These are phyloP conservation scores for Hucho hucho DNA, from an alignment of 2,113 vertebrate genomes.

Conservation along the genomic window DNA sequence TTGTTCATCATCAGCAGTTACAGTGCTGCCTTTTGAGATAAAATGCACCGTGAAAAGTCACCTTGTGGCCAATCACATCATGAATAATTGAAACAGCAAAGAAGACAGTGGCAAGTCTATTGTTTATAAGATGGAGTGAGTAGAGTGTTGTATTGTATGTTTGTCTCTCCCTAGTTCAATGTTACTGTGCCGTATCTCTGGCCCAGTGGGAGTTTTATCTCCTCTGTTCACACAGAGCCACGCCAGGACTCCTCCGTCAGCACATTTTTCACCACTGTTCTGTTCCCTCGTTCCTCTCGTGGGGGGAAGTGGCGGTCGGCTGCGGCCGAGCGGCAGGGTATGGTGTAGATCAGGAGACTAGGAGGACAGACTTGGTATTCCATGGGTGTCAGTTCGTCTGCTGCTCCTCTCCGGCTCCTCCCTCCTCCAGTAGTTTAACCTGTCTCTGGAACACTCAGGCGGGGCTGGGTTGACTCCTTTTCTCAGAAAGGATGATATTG, in stretches of 20 bases:
- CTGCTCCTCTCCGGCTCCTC: not conserved
- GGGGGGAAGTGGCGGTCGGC: not conserved
- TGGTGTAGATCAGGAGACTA: not conserved
- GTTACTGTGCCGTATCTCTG: not conserved
- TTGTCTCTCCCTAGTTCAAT: no score
- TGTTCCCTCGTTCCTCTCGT: not conserved
- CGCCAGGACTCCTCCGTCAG: constrained; percentile 15
- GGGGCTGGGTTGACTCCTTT: not conserved
- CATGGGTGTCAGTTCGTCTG: not conserved
- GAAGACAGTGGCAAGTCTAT: no score
- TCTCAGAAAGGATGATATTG: not conserved
- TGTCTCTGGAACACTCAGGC: not conserved
- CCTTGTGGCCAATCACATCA: not conserved
- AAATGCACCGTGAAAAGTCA: constrained; percentile 3
- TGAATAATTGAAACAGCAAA: not conserved
- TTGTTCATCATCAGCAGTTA: constrained; percentile 1
- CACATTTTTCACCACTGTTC: constrained; percentile 19
- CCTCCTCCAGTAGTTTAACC: not conserved
- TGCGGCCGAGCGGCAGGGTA: not conserved
- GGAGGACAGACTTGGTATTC: not conserved
- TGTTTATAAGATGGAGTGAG: no score
- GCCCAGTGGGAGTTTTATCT: not conserved
- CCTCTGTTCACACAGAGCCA: not conserved
- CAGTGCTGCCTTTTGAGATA: constrained; percentile 8
- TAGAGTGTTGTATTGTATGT: no score